Conservation (phyloP, 2,888 invertebrate genomes). For the Bimastos eiseni region DNA sequence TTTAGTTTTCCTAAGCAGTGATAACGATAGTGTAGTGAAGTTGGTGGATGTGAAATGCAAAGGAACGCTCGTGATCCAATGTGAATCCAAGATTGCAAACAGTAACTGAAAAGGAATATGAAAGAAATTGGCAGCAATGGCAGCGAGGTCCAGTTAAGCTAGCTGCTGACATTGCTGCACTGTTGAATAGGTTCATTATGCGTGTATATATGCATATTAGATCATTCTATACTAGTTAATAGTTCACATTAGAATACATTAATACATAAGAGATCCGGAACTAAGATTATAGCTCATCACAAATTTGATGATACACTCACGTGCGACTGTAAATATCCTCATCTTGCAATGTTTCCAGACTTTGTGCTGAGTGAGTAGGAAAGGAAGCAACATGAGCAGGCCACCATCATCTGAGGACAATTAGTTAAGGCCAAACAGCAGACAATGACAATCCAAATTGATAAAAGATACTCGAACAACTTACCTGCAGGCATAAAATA, state of each 20-base stretch:
- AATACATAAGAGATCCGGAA: not conserved
- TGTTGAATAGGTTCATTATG: not conserved
- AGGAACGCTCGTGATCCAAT: no score
- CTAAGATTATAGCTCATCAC: not conserved
- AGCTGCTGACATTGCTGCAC: not conserved
- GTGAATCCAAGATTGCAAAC: no score
- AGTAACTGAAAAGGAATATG: no score
- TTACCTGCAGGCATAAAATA: not conserved
- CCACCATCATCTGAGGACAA: constrained; percentile 80
- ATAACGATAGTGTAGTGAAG: not conserved
- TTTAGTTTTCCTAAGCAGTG: not conserved
- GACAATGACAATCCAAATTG: not conserved
- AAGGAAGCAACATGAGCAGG: constrained; percentile 92
- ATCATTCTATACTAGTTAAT: not conserved
- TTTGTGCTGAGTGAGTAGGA: constrained; percentile 71
- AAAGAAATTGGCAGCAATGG: no score
- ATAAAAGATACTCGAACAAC: not conserved
- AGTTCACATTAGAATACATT: not conserved
- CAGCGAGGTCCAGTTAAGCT: no score
- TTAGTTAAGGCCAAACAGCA: constrained; percentile 1
- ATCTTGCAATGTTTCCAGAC: constrained; percentile 96
- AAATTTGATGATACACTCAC: constrained; percentile 48
- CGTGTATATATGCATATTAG: not conserved
- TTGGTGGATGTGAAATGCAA: not conserved
- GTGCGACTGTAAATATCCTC: constrained; percentile 97